phyloP scores from a whole-genome alignment of 2,797 vertebrate genomes.

The Argya squamiceps region DNA sequence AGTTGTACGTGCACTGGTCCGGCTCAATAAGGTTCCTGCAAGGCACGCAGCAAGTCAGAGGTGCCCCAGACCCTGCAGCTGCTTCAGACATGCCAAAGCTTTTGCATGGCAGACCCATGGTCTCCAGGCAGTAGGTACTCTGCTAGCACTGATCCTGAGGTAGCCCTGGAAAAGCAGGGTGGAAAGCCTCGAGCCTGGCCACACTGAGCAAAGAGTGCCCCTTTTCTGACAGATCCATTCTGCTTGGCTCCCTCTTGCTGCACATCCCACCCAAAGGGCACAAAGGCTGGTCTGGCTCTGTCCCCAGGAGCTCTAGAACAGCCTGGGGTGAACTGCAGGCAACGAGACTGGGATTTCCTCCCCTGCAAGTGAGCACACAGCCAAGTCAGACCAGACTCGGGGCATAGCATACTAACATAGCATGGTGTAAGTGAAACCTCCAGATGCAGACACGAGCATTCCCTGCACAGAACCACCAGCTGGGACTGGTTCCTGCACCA shows the following conservation, averaged over 20 bases:
- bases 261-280: neutral
- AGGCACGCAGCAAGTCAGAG: neutral
- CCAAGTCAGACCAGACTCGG: neutral
- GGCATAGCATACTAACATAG: neutral
- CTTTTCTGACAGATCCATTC: neutral
- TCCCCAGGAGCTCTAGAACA: neutral
- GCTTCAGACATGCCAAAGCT: neutral
- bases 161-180: neutral
- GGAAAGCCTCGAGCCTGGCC: accelerated
- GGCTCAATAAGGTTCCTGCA: conserved; percentile 95
- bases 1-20: conserved; percentile 89
- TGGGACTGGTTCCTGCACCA: neutral
- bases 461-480: neutral
- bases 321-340: neutral
- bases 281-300: neutral
- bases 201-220: neutral
- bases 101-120: neutral
- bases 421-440: neutral
- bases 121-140: neutral
- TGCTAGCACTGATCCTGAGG: neutral
- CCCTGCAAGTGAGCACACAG: neutral
- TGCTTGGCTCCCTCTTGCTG: neutral
- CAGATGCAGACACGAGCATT: neutral
- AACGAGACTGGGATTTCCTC: neutral
- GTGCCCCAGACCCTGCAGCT: neutral